Conservation (phyloP, 1,140 invertebrate genomes). For the Mizuhopecten yessoensis region DNA sequence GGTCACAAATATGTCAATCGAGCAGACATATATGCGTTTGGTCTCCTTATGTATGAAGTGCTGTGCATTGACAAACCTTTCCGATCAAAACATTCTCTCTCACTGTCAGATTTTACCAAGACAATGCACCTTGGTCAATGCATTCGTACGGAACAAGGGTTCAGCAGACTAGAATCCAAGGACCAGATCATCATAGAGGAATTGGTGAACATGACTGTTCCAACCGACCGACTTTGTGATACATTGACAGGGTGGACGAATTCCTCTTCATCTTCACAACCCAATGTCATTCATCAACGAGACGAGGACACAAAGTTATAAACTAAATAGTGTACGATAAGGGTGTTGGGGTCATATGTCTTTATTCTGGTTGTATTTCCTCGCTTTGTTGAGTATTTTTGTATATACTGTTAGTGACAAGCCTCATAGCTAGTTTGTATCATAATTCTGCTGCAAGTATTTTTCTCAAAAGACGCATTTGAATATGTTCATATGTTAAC, state of each 20-base stretch:
- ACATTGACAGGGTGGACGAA: not conserved
- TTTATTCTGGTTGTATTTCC: too few species aligned
- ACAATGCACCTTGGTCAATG: not conserved
- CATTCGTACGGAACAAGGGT: not conserved
- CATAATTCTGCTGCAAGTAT: too few species aligned
- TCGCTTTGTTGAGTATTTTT: too few species aligned
- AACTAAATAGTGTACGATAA: not conserved
- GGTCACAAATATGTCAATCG: slow-evolving; percentile 65
- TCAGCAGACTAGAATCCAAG: not conserved
- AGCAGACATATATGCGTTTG: slow-evolving; percentile 73
- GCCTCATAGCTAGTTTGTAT: too few species aligned
- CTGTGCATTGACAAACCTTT: slow-evolving; percentile 57
- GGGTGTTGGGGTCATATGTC: too few species aligned
- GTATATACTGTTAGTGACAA: too few species aligned
- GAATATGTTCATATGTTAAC: too few species aligned
- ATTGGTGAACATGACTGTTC: not conserved
- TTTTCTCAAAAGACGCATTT: too few species aligned
- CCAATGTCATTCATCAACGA: not conserved
- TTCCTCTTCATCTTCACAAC: not conserved
- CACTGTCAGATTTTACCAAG: not conserved
- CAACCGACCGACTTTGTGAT: not conserved
- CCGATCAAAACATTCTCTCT: not conserved
- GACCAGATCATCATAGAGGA: not conserved
- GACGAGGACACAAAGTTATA: not conserved
- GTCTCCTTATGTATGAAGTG: slow-evolving; percentile 70